phyloP scores from a whole-genome alignment of 2,797 vertebrate species.

The Paratrypauchen microcephalus region DNA sequence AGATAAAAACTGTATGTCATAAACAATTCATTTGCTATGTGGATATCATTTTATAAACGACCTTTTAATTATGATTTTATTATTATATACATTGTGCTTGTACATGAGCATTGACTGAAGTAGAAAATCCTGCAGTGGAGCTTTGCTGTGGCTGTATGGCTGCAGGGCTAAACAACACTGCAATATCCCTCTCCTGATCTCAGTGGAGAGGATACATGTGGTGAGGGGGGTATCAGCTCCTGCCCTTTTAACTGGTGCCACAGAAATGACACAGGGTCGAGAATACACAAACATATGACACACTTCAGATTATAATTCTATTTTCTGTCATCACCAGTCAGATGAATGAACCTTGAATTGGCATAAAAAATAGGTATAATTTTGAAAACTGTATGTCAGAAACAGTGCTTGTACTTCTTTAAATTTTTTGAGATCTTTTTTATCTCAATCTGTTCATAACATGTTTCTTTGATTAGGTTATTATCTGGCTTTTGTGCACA shows the following conservation, averaged over 20 bases:
- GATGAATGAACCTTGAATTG: not conserved
- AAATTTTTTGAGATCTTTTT: too few relatives aligned
- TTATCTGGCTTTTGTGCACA: not conserved
- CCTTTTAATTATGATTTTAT: constrained; percentile 23
- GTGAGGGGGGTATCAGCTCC: constrained; percentile 25
- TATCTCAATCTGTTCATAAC: too few relatives aligned
- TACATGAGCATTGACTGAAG: constrained; percentile 16
- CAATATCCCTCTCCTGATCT: constrained; percentile 37
- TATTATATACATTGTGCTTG: not conserved
- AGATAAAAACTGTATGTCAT: not conserved
- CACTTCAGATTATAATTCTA: not conserved
- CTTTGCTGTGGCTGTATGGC: constrained; percentile 39
- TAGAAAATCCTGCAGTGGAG: constrained; percentile 39
- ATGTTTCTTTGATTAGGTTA: not conserved
- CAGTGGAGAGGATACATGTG: constrained; percentile 34
- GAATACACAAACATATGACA: constrained; percentile 10
- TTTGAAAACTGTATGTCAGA: too few relatives aligned
- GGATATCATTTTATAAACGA: not conserved
- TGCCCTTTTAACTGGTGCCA: constrained; percentile 32
- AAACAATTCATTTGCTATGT: not conserved
- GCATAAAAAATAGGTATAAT: not conserved
- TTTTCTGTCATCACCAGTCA: not conserved
- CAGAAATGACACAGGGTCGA: constrained; percentile 23
- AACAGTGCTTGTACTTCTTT: too few relatives aligned
- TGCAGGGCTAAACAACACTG: constrained; percentile 44